These are phyloP conservation scores for Mus pahari DNA, from an alignment of 2,113 vertebrate genomes.

Conservation along the genomic window DNA sequence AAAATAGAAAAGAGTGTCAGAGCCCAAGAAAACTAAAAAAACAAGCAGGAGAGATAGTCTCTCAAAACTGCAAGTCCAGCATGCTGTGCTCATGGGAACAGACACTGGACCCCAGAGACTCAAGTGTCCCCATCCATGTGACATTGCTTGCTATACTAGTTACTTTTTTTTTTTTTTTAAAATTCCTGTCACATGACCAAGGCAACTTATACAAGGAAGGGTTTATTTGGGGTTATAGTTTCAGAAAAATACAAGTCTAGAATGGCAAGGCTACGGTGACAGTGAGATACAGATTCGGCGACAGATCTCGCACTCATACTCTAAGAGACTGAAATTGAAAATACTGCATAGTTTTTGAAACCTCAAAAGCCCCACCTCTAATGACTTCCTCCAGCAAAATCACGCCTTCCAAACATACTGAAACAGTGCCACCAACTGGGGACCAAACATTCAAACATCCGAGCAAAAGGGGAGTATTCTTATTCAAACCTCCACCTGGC, in stretches of 20 bases:
- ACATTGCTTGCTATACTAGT: background rate
- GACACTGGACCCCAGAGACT: background rate
- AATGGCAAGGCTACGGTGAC: background rate
- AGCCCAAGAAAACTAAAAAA: background rate
- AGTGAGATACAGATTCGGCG: background rate
- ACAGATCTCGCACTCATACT: background rate
- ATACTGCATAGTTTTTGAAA: background rate
- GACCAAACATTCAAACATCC: background rate
- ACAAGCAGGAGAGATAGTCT: background rate
- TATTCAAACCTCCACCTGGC: background rate
- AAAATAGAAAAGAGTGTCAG: background rate
- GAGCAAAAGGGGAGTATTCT: background rate
- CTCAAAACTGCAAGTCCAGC: background rate
- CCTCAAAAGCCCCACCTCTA: background rate
- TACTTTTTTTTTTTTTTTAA: background rate
- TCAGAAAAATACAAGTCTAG: background rate
- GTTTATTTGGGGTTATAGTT: background rate
- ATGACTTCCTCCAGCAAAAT: background rate
- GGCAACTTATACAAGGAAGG: background rate
- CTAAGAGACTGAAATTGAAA: background rate
- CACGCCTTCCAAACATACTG: background rate
- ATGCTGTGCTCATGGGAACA: background rate
- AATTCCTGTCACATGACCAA: background rate
- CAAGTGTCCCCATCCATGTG: no score
- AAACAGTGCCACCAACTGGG: background rate